phyloP scores from a whole-genome alignment of 2,888 invertebrate genomes.

The Leistus spinibarbis region DNA sequence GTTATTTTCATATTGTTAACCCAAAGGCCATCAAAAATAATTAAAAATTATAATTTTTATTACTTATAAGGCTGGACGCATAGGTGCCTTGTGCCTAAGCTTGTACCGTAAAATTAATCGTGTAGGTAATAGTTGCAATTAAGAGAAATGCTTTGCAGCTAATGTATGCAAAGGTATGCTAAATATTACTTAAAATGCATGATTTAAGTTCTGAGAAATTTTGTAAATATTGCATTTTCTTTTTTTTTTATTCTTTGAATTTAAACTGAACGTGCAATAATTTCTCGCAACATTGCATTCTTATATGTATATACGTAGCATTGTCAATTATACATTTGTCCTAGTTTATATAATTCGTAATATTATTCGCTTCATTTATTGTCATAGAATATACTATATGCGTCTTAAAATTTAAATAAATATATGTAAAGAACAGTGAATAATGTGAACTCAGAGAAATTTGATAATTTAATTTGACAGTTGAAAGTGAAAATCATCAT shows the following conservation, averaged over 20 bases:
- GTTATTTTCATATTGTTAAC: too few species aligned
- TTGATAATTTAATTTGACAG: background rate
- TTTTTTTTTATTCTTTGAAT: background rate
- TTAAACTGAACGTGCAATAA: background rate
- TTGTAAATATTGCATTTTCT: background rate
- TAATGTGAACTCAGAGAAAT: background rate
- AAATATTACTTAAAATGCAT: background rate
- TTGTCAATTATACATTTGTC: background rate
- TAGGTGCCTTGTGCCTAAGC: too few species aligned
- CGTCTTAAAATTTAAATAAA: background rate
- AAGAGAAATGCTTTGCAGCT: background rate
- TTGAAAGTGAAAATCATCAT: background rate
- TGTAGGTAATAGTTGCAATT: background rate
- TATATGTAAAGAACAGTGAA: background rate
- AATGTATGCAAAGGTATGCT: background rate
- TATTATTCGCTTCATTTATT: background rate
- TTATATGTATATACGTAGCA: background rate
- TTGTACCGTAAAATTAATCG: too few species aligned
- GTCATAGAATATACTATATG: background rate
- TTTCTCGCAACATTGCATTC: conserved; percentile 18
- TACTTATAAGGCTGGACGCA: too few species aligned
- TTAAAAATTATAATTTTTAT: too few species aligned
- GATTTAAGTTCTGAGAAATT: background rate
- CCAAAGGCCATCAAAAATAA: too few species aligned
- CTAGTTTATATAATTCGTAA: background rate